Conservation (phyloP, 2,113 vertebrate species). For the Patagioenas fasciata region DNA sequence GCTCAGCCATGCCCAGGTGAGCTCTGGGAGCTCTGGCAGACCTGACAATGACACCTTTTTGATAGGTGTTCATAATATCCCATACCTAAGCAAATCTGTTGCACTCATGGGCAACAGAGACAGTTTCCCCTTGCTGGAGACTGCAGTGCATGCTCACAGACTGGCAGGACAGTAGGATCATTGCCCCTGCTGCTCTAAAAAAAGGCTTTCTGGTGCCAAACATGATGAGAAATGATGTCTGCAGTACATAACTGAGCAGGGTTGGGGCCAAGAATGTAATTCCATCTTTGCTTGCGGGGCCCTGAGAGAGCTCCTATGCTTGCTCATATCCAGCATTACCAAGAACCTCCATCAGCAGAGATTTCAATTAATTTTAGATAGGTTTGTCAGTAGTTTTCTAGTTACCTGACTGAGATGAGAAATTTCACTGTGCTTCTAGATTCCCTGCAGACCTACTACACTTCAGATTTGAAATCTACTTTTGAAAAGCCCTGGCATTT, state of each 20-base stretch:
- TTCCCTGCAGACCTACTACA: background rate
- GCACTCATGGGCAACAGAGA: background rate
- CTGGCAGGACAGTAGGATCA: background rate
- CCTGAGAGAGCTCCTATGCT: background rate
- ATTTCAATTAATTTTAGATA: background rate
- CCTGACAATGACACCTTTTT: fast-evolving
- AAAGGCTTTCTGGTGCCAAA: background rate
- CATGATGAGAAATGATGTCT: background rate
- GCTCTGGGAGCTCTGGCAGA: background rate
- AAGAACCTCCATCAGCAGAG: background rate
- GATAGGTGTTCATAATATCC: background rate
- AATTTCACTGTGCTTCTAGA: background rate
- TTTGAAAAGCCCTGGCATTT: background rate
- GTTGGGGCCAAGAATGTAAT: background rate
- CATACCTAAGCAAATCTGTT: background rate
- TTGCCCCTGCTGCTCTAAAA: background rate
- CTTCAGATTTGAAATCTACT: background rate
- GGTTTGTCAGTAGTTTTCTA: background rate
- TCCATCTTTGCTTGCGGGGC: background rate
- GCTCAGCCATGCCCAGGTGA: background rate
- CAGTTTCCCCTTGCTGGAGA: fast-evolving
- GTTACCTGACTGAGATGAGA: background rate
- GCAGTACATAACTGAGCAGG: background rate
- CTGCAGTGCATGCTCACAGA: fast-evolving
- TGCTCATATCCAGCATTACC: background rate